These are phyloP conservation scores for Caenorhabditis sp. DNA, from an alignment of 2,888 invertebrate species.

Conservation along the genomic window DNA sequence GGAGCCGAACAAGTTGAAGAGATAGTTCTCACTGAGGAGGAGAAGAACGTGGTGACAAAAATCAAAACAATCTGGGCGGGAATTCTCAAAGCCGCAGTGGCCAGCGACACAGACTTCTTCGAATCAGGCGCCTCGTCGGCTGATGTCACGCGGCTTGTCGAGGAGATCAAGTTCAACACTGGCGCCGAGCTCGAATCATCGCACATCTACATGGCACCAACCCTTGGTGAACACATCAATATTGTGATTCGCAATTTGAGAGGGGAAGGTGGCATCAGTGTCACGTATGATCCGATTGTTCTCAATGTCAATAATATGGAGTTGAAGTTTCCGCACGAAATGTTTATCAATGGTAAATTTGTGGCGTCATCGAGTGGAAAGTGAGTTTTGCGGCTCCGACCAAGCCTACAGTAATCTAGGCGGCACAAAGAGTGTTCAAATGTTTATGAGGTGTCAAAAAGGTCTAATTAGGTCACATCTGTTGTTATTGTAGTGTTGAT, in stretches of 20 bases:
- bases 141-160: constrained; percentile 91
- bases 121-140: constrained; percentile 94
- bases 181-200: constrained; percentile 80
- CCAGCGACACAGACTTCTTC: constrained; percentile 87
- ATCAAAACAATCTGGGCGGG: constrained; percentile 81
- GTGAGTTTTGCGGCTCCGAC: constrained; percentile 38
- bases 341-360: constrained; percentile 91
- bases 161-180: constrained; percentile 78
- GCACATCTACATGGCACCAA: constrained; percentile 83
- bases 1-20: constrained; percentile 73
- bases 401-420: too few species aligned
- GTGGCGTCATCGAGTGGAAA: constrained; percentile 77
- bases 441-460: too few species aligned
- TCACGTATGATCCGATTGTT: constrained; percentile 61
- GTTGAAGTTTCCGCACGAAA: constrained; percentile 85
- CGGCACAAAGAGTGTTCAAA: too few species aligned
- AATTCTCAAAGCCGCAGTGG: constrained; percentile 80
- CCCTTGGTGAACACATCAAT: constrained; percentile 82
- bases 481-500: too few species aligned
- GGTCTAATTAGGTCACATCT: too few species aligned
- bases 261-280: constrained; percentile 67
- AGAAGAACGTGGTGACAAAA: constrained; percentile 78
- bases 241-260: constrained; percentile 79
- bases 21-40: constrained; percentile 80
- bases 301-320: constrained; percentile 84